Evolutionary conservation across 1,140 invertebrate species (phyloP), one percentile per base, ranked within the genome.

Genomic region (Drosophila guanche): DNA sequence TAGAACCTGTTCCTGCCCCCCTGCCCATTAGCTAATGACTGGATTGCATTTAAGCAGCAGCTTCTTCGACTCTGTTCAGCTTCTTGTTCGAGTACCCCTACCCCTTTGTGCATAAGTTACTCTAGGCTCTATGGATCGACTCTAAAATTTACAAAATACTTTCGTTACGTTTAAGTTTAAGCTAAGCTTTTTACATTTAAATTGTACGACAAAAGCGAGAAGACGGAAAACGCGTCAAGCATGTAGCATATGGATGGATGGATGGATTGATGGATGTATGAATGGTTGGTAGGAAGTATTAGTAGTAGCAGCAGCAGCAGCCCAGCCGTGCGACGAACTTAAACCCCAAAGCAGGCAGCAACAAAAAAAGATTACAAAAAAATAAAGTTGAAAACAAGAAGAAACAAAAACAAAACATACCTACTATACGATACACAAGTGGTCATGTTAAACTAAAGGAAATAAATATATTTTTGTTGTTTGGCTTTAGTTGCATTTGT

Each of bases 131-230:
- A 50, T 10, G 65, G 65, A 68, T 25, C 33, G 65, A 56, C 66
- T 62, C 65, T 63, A 46, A 66, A 46, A 59, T 60, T 25, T 60
- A 52, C 33, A 52, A 52, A 60, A 52, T 40, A 67, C 66, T 68
- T 68, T 68, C 51, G 63, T 68, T 68, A 68, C 68, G 66, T 52
- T 76, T 76, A 72, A 72, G 69, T 85, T 79, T 85, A 79, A 85
- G 72, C 76, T 84, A 79, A 84, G 80, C 76, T 76, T 79, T 79
- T 74, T 66, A 72, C 56, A 58, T 48, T 75, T 78, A 75, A 41
- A 65, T 63, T 60, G 16, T 51, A 40, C 22, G 60, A 37, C 33
- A 37, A 37, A 4, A 4, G 10, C 4, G 16, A 12, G 33, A 12
- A 7, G 33, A 12, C 3, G 33, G 8, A 37, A 33, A 3, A 10